Conservation (phyloP, 2,888 invertebrate species). For the Conchocele bisecta region DNA sequence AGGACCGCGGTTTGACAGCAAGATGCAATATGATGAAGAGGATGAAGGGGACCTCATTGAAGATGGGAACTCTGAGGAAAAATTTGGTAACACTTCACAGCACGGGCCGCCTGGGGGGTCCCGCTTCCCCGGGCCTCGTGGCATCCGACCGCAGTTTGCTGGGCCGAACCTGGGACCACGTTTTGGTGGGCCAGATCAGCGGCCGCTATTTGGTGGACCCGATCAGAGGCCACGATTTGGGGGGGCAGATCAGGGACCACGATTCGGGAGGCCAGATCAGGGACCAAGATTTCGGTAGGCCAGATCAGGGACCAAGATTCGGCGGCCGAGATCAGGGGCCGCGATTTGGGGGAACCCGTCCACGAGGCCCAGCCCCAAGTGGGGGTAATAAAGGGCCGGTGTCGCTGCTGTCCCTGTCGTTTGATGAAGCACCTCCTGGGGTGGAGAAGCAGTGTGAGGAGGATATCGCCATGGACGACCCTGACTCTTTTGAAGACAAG, state of each 20-base stretch:
- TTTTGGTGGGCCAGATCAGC: conserved; percentile 16
- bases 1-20: no score
- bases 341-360: conserved; percentile 1
- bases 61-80: neutral
- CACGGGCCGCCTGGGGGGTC: no score
- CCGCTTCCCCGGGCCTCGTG: no score
- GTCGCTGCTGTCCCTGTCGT: conserved; percentile 39
- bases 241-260: conserved; percentile 4
- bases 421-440: conserved; percentile 27
- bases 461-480: neutral
- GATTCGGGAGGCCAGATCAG: neutral
- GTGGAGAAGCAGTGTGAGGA: conserved; percentile 10
- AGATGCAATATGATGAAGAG: no score
- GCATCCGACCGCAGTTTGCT: no score
- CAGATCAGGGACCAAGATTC: neutral
- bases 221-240: neutral
- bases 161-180: neutral
- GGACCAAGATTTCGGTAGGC: neutral
- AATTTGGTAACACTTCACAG: no score
- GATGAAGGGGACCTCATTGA: neutral
- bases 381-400: conserved; percentile 7
- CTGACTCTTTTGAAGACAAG: neutral
- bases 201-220: conserved; percentile 16
- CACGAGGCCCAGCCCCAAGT: neutral
- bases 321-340: neutral